Evolutionary conservation across 2,113 vertebrate genomes (phyloP).

Genomic region (Sinocyclocheilus rhinocerous): DNA sequence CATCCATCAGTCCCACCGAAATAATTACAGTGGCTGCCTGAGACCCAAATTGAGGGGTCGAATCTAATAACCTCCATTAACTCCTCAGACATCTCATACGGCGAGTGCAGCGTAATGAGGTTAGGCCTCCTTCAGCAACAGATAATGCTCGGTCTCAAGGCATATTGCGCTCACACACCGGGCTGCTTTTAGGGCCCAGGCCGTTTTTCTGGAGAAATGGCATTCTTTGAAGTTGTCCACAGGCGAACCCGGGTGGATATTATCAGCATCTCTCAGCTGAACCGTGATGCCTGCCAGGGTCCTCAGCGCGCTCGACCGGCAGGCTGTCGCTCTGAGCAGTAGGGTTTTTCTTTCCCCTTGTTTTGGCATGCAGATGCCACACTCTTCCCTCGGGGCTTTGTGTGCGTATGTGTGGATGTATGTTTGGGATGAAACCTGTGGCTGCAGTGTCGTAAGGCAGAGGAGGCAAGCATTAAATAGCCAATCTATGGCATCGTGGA

Average conservation of each 20-base stretch:
- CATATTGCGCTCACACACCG: slow-evolving; percentile 20
- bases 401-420: slow-evolving; percentile 56
- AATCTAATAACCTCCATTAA: slow-evolving; percentile 52
- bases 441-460: slow-evolving; percentile 50
- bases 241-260: slow-evolving; percentile 71
- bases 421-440: slow-evolving; percentile 58
- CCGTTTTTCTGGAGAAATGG: slow-evolving; percentile 41
- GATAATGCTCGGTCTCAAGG: slow-evolving; percentile 36
- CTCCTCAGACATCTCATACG: slow-evolving; percentile 31
- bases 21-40: slow-evolving; percentile 32
- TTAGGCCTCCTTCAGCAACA: slow-evolving; percentile 38
- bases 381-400: slow-evolving; percentile 57
- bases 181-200: slow-evolving; percentile 26
- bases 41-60: slow-evolving; percentile 10
- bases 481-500: slow-evolving; percentile 30
- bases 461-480: slow-evolving; percentile 50
- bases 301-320: slow-evolving; percentile 64
- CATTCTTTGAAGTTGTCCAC: slow-evolving; percentile 46
- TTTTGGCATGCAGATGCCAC: slow-evolving; percentile 80
- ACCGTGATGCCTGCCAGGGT: slow-evolving; percentile 69
- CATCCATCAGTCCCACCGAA: slow-evolving; percentile 37
- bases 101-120: slow-evolving; percentile 24
- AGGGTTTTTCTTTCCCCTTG: slow-evolving; percentile 63
- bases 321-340: slow-evolving; percentile 31
- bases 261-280: slow-evolving; percentile 78